Evolutionary conservation across 2,113 vertebrate genomes (phyloP).

Genomic region (Ammodytes marinus): DNA sequence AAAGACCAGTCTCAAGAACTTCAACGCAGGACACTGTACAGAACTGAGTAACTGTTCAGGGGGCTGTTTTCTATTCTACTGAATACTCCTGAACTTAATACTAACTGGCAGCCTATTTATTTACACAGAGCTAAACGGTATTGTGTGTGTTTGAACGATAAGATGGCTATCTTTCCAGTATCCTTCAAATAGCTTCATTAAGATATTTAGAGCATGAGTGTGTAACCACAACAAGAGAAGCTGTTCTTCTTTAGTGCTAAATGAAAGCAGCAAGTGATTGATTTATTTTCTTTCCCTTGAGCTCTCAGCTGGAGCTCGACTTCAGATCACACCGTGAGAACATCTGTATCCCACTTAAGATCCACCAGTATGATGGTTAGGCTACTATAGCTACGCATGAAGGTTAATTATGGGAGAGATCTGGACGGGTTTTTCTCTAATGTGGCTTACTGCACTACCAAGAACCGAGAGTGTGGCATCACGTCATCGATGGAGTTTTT

Average conservation of each 20-base stretch:
- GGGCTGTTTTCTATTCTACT: background rate
- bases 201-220: background rate
- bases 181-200: background rate
- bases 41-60: background rate
- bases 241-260: background rate
- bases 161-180: background rate
- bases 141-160: background rate
- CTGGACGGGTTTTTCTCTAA: constrained; percentile 32
- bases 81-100: background rate
- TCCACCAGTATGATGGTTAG: constrained; percentile 53
- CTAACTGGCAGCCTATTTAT: background rate
- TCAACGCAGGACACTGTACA: background rate
- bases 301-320: constrained; percentile 14
- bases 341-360: constrained; percentile 50
- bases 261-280: constrained; percentile 14
- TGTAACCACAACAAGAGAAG: background rate
- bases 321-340: constrained; percentile 2
- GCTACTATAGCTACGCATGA: constrained; percentile 73
- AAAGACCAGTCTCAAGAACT: too few relatives aligned
- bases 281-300: background rate
- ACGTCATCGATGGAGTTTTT: background rate
- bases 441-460: constrained; percentile 8
- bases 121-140: background rate
- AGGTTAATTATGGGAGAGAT: constrained; percentile 59
- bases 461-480: constrained; percentile 14